These are phyloP conservation scores for Varanus salvator DNA, from an alignment of 2,113 vertebrate genomes.

Conservation along the genomic window DNA sequence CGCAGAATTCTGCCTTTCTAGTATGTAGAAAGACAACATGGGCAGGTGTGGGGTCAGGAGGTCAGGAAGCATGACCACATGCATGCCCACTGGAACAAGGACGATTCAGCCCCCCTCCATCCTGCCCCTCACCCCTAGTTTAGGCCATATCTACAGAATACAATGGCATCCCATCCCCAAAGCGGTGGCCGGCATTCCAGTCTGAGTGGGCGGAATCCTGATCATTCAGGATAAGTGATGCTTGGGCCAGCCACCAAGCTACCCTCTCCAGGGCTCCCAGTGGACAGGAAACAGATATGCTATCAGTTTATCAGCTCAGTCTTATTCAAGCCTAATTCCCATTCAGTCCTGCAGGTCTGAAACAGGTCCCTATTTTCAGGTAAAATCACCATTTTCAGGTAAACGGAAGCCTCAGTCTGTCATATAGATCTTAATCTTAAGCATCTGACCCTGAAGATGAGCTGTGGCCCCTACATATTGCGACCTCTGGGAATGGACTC, in stretches of 20 bases:
- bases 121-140: too few relatives aligned
- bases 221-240: neutral
- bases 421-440: neutral
- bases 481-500: too few relatives aligned
- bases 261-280: neutral
- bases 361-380: too few relatives aligned
- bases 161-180: neutral
- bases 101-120: too few relatives aligned
- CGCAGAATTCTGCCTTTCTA: too few relatives aligned
- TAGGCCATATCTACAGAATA: neutral
- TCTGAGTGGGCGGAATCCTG: neutral
- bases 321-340: neutral
- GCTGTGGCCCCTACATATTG: fast-evolving
- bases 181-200: neutral
- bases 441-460: fast-evolving
- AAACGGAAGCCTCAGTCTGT: neutral
- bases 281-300: neutral
- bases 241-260: too few relatives aligned
- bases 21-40: too few relatives aligned
- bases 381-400: neutral
- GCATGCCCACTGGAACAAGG: too few relatives aligned
- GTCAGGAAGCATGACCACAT: too few relatives aligned
- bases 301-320: neutral
- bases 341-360: neutral
- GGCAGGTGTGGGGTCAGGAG: too few relatives aligned